Base-by-base conservation (phyloP, 2,113 vertebrate species). In the Erythrocebus patas region DNA sequence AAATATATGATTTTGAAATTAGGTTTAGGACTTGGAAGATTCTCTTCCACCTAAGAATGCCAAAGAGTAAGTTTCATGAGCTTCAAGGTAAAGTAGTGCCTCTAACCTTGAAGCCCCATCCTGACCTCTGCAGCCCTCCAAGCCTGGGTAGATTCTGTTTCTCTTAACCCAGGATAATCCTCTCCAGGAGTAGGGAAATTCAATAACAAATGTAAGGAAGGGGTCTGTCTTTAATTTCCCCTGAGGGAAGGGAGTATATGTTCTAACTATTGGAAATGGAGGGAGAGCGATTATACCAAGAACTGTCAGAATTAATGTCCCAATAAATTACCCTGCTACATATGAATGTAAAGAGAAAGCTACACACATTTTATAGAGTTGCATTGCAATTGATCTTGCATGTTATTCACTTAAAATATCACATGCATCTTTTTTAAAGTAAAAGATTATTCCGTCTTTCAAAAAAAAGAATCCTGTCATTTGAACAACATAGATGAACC, bases 301-400 rank as follows among this genome's bases (percentile, higher is more conserved):
- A 87, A 84, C 43, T 57, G 13, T 80, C 48, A 90, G 90, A 92
- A 96, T 78, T 61, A 73, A 84, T 83, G 22, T 87, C 38, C 64
- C 38, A 72, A 83, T 91, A 89, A 86, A 89, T 32, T 61, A 68
- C 40, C 32, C 8, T 55, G 10, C 48, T 45, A 86, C 14, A 70
- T 61, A 57, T 7, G 70, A 50, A 48, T 50, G 10, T 81, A 90
- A 87, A 93, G 59, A 66, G 50, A 96, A 90, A 84, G 27, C 38
- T 48, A 16, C 27, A 55, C 6, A 12, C 1, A 23, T 50, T 40
- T 17, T 40, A 35, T 22, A 38, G 68, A 75, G 64, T 50, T 80
- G 17, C 6, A 59, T 4, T 70, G 43, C 43, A 57, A 72, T 66
- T 55, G 20, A 40, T 88, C n/a, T 70, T 38, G 8, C 9, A 14